These are phyloP conservation scores for Sebastes jordani DNA, from an alignment of 2,797 vertebrate species.

Conservation along the genomic window DNA sequence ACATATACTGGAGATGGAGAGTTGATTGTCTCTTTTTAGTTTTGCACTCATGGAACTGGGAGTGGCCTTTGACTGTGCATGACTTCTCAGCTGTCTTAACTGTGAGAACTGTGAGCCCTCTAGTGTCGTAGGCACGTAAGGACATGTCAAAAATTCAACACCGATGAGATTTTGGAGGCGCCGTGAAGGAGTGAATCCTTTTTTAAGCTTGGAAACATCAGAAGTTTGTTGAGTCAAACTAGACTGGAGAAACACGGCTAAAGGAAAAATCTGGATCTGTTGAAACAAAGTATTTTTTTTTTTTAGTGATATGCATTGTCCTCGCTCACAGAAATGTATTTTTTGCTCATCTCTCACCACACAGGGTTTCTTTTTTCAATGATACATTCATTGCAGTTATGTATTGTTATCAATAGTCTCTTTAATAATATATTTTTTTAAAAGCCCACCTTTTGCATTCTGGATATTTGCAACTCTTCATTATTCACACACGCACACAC, in stretches of 20 bases:
- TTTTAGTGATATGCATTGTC: conserved; percentile 33
- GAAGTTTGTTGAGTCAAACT: conserved; percentile 10
- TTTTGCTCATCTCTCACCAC: conserved; percentile 38
- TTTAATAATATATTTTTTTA: conserved; percentile 18
- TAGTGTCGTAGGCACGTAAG: conserved; percentile 56
- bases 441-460: conserved; percentile 18
- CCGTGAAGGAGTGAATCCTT: conserved; percentile 5
- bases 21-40: conserved; percentile 77
- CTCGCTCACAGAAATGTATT: conserved; percentile 18
- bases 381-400: conserved; percentile 23
- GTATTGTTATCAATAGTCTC: conserved; percentile 32
- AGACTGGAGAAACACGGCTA: neutral
- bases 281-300: conserved; percentile 26
- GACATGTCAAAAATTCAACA: conserved; percentile 32
- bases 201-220: neutral
- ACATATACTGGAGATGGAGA: conserved; percentile 70
- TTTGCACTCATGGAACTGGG: conserved; percentile 70
- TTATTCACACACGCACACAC: conserved; percentile 45
- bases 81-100: conserved; percentile 51
- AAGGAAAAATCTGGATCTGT: conserved; percentile 27
- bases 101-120: conserved; percentile 55
- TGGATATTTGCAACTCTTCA: conserved; percentile 30
- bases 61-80: conserved; percentile 59
- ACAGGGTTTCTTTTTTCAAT: conserved; percentile 29
- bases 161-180: conserved; percentile 29